These are phyloP conservation scores for Larimichthys polyactis DNA, from an alignment of 2,113 vertebrate genomes.

Conservation along the genomic window DNA sequence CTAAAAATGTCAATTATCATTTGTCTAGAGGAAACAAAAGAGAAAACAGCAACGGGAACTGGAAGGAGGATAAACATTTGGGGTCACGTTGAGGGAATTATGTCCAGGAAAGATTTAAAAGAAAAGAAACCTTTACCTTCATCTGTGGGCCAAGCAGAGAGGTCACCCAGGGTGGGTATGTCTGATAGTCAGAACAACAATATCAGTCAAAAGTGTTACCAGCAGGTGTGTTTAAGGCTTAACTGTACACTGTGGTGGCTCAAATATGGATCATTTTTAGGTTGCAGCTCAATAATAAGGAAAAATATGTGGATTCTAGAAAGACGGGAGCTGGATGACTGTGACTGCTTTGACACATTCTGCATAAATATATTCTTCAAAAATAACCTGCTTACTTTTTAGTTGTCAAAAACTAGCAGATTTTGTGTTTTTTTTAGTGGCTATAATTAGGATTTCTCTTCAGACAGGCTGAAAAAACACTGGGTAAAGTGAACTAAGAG, in stretches of 20 bases:
- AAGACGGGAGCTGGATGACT: neutral
- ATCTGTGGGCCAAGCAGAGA: slow-evolving; percentile 60
- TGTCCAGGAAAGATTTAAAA: slow-evolving; percentile 22
- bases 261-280: neutral
- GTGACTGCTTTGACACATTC: slow-evolving; percentile 5
- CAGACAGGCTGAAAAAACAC: slow-evolving; percentile 22
- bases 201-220: slow-evolving; percentile 34
- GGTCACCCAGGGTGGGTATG: slow-evolving; percentile 61
- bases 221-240: slow-evolving; percentile 1
- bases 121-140: slow-evolving; percentile 60
- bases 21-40: slow-evolving; percentile 48
- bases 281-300: neutral
- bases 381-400: neutral
- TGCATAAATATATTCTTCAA: neutral
- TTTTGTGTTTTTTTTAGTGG: neutral
- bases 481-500: slow-evolving; percentile 6
- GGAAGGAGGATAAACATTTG: slow-evolving; percentile 25
- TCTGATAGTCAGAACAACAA: slow-evolving; percentile 68
- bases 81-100: slow-evolving; percentile 30
- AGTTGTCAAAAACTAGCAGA: neutral
- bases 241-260: neutral
- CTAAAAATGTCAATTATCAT: slow-evolving; percentile 42
- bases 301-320: neutral
- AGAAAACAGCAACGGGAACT: slow-evolving; percentile 39
- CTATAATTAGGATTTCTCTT: slow-evolving; percentile 23